phyloP scores from a whole-genome alignment of 1,140 invertebrate species.

The Yoshiicerus persimilis region DNA sequence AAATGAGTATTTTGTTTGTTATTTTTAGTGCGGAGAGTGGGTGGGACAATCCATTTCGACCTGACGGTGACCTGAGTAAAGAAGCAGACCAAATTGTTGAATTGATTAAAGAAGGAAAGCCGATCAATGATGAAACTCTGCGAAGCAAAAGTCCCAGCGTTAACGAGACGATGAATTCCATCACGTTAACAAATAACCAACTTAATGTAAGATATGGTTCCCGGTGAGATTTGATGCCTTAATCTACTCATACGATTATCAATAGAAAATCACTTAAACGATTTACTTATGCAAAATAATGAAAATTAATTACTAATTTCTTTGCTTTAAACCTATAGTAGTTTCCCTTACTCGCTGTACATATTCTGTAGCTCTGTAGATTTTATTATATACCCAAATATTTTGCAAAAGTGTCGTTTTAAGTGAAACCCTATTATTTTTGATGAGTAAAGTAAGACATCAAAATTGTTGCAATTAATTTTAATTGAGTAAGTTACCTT shows the following conservation, averaged over 20 bases:
- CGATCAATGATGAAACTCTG: constrained; percentile 61
- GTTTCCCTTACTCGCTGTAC: not conserved
- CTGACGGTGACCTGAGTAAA: constrained; percentile 87
- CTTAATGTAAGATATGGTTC: constrained; percentile 23
- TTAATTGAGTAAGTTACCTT: too few species aligned
- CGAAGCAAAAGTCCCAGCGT: constrained; percentile 50
- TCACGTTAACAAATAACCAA: constrained; percentile 22
- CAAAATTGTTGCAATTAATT: not conserved
- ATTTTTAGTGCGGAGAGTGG: constrained; percentile 84
- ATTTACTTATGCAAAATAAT: not conserved
- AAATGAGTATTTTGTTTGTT: constrained; percentile 52
- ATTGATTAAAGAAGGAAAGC: constrained; percentile 85
- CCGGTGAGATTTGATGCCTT: constrained; percentile 6
- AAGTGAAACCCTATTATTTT: not conserved
- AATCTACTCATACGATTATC: not conserved
- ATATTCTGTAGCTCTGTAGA: not conserved
- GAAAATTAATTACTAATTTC: not conserved
- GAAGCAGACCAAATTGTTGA: constrained; percentile 96
- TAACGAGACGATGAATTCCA: constrained; percentile 45
- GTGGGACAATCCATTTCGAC: constrained; percentile 96
- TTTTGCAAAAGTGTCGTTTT: not conserved
- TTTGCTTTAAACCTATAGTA: too few species aligned
- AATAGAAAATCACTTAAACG: not conserved
- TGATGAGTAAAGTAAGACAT: not conserved
- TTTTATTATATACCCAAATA: too few species aligned